Conservation (phyloP, 2,888 invertebrate genomes). For the Blastobasis lacticolella region DNA sequence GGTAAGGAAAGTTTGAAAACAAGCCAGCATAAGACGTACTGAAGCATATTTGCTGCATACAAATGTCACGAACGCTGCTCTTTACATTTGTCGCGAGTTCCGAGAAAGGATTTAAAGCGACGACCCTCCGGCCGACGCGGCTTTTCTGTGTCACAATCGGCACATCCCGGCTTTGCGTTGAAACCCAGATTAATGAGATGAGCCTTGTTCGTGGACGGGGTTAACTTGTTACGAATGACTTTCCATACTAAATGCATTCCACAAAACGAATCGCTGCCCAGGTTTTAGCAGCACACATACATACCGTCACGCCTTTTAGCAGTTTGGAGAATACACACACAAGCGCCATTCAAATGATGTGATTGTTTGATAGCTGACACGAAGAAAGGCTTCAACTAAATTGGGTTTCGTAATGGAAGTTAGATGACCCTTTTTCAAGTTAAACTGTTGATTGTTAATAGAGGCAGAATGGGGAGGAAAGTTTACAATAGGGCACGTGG, state of each 20-base stretch:
- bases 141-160: slow-evolving; percentile 63
- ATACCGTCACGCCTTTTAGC: no score
- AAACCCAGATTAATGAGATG: slow-evolving; percentile 68
- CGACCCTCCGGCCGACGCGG: slow-evolving; percentile 47
- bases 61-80: slow-evolving; percentile 19
- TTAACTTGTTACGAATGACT: slow-evolving; percentile 32
- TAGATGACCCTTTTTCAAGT: slow-evolving; percentile 34
- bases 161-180: slow-evolving; percentile 61
- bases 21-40: no score
- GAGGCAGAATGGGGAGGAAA: slow-evolving; percentile 41
- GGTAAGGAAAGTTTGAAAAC: no score
- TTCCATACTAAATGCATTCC: slow-evolving; percentile 1
- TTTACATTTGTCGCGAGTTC: slow-evolving; percentile 52
- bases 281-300: no score
- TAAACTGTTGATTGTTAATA: slow-evolving; percentile 47
- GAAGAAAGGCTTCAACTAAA: slow-evolving; percentile 14
- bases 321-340: no score
- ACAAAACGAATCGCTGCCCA: no score
- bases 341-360: no score
- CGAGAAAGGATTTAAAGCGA: slow-evolving; percentile 56
- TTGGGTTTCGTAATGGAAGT: slow-evolving; percentile 17
- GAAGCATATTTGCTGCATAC: no score
- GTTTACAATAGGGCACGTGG: slow-evolving; percentile 60
- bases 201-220: slow-evolving; percentile 31
- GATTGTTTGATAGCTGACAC: background rate